These are phyloP conservation scores for Anaspis maculata DNA, from an alignment of 2,888 invertebrate genomes.

Conservation along the genomic window DNA sequence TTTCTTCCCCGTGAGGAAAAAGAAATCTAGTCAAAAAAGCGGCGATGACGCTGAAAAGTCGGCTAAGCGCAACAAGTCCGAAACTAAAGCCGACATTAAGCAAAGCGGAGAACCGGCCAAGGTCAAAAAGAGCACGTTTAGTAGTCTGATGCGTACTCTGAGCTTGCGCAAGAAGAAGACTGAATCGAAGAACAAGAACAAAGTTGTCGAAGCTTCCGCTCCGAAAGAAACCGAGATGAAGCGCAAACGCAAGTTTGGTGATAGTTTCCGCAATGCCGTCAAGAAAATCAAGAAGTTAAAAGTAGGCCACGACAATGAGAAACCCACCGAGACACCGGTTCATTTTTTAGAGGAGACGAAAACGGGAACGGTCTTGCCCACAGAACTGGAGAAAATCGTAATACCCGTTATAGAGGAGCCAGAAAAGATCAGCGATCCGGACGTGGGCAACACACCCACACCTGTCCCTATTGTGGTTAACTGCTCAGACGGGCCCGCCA, in stretches of 20 bases:
- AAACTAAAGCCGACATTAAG: slow-evolving; percentile 8
- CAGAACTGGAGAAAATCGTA: slow-evolving; percentile 11
- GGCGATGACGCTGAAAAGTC: too few relatives aligned
- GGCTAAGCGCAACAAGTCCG: slow-evolving; percentile 18
- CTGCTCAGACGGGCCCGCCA: too few relatives aligned
- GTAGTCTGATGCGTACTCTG: not conserved
- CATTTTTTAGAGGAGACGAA: slow-evolving; percentile 1
- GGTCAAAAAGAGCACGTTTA: slow-evolving; percentile 2
- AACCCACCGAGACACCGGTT: too few relatives aligned
- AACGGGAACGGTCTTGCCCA: not conserved
- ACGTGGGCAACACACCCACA: too few relatives aligned
- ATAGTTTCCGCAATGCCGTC: too few relatives aligned
- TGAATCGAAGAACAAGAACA: not conserved
- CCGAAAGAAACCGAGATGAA: too few relatives aligned
- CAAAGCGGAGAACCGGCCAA: slow-evolving; percentile 1
- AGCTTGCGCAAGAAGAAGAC: not conserved
- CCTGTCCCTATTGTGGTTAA: too few relatives aligned
- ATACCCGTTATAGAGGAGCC: slow-evolving; percentile 20
- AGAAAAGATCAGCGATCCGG: slow-evolving; percentile 23
- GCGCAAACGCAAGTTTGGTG: too few relatives aligned
- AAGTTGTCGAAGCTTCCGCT: too few relatives aligned
- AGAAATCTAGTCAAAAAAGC: slow-evolving; percentile 8
- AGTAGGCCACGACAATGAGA: too few relatives aligned
- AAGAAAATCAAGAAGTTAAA: too few relatives aligned
- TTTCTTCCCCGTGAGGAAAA: slow-evolving; percentile 31